phyloP scores from a whole-genome alignment of 2,888 invertebrate genomes.

The Craniophora ligustri region DNA sequence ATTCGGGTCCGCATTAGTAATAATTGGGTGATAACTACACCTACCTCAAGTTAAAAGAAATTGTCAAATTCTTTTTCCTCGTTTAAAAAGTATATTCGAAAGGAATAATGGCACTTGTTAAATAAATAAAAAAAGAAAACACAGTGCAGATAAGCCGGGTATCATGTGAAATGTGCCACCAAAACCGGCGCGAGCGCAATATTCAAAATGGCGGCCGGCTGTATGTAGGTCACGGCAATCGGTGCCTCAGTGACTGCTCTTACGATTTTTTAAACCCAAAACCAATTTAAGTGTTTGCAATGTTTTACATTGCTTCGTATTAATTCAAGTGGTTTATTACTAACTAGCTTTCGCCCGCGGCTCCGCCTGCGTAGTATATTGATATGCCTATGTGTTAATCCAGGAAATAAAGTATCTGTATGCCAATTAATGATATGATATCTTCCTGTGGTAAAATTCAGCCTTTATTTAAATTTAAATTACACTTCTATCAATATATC shows the following conservation, averaged over 20 bases:
- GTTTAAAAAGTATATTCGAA: conserved; percentile 34
- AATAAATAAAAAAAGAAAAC: conserved; percentile 54
- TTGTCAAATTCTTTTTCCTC: no score
- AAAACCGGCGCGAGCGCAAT: conserved; percentile 73
- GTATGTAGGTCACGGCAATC: conserved; percentile 78
- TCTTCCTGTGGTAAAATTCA: no score
- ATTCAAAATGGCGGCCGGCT: conserved; percentile 74
- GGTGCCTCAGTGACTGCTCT: conserved; percentile 61
- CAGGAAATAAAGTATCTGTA: no score
- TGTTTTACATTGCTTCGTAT: conserved; percentile 27
- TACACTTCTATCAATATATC: no score
- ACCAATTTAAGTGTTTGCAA: conserved; percentile 37
- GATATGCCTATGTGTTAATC: no score
- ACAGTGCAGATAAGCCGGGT: conserved; percentile 54
- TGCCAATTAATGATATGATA: no score
- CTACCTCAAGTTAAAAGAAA: no score
- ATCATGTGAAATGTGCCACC: conserved; percentile 75
- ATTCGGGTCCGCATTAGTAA: no score
- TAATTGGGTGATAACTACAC: no score
- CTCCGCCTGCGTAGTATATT: no score
- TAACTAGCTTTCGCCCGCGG: no score
- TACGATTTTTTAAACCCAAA: conserved; percentile 52
- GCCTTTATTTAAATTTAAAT: no score
- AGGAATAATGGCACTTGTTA: conserved; percentile 39
- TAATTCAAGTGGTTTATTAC: conserved; percentile 7